Percentiles rank a stretch among this genome's conserved stretches.
phyloP scores from a whole-genome alignment of 2,888 invertebrate species.

The Eurytoma adleriae region DNA sequence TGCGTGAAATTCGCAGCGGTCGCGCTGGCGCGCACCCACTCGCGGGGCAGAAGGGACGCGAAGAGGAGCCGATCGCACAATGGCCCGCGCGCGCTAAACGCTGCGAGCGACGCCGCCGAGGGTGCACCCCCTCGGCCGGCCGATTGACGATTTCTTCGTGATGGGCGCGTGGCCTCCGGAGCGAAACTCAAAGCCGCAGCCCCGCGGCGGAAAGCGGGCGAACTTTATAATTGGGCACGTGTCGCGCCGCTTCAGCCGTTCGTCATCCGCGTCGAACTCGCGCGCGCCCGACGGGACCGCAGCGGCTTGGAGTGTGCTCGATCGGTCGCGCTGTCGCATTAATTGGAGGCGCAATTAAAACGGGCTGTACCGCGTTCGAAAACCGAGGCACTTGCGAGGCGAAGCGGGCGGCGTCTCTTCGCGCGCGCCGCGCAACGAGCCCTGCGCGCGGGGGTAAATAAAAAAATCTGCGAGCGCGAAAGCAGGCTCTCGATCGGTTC shows the following conservation, averaged over 20 bases:
- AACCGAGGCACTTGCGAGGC: no score
- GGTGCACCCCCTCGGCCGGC: background rate
- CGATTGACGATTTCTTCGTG: background rate
- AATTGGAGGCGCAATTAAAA: conserved; percentile 75
- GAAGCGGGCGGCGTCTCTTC: background rate
- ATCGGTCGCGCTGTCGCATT: conserved; percentile 72
- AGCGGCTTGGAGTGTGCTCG: conserved; percentile 66
- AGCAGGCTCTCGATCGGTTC: background rate
- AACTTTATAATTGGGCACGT: conserved; percentile 74
- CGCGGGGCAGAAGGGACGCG: background rate
- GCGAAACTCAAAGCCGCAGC: background rate
- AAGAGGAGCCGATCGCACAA: background rate
- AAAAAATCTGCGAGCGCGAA: no score
- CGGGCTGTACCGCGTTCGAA: no score
- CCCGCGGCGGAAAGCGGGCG: conserved; percentile 32
- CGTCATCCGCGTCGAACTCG: conserved; percentile 33
- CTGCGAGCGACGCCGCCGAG: background rate
- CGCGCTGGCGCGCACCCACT: conserved; percentile 4
- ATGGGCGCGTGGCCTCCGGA: background rate
- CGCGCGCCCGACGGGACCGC: conserved; percentile 51
- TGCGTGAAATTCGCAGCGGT: conserved; percentile 41
- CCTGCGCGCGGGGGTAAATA: conserved; percentile 27
- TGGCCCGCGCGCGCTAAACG: background rate
- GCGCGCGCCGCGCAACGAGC: background rate
- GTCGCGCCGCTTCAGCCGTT: conserved; percentile 56